Base-by-base conservation (phyloP, 2,113 vertebrate genomes). In the Hemichromis elongatus region DNA sequence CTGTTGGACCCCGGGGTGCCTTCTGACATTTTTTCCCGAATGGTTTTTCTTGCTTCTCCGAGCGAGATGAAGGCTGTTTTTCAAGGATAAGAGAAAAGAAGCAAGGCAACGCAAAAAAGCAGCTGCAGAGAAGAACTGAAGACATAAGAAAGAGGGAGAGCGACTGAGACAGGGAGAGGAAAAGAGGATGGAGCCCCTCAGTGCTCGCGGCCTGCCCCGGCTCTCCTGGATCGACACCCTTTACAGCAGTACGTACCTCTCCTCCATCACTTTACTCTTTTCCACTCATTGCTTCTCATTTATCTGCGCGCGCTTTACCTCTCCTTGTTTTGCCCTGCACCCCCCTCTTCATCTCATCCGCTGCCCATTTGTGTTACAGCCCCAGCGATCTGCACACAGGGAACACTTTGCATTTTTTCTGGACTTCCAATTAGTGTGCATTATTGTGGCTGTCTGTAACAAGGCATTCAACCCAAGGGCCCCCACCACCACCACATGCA, bases 141-240 rank as follows among this genome's bases (percentile, higher is more conserved):
- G 81, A 55, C 87, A 61, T 11, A 52, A 75, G 75, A 85, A 28
- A 70, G 86, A 88, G 88, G 79, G 63, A 4, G 88, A 90, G 89
- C 53, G 63, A 89, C 80, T 50, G 77, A 87, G 81, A 88, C 19
- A 84, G 81, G 82, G 85, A 56, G 86, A 87, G 83, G 87, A 55
- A 70, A 61, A 75, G 88, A 96, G 95, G 93, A 99, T 99, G 98
- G 98, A 99, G 96, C 98, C 97, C 84, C 96, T 98, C 87, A 99
- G 98, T 96, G 96, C 98, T 90, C 97, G 94, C 78, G 97, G 97
- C 93, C 96, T 98, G 94, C 97, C 98, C 87, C 96, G 97, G 91
- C 98, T 99, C 92, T 99, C 98, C 93, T 99, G 98, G 98, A 99
- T 99, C 93, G 97, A 99, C 97, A 99, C 98, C 53, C 98, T 99